phyloP scores from a whole-genome alignment of 2,113 vertebrate species.

The Seriola quinqueradiata region DNA sequence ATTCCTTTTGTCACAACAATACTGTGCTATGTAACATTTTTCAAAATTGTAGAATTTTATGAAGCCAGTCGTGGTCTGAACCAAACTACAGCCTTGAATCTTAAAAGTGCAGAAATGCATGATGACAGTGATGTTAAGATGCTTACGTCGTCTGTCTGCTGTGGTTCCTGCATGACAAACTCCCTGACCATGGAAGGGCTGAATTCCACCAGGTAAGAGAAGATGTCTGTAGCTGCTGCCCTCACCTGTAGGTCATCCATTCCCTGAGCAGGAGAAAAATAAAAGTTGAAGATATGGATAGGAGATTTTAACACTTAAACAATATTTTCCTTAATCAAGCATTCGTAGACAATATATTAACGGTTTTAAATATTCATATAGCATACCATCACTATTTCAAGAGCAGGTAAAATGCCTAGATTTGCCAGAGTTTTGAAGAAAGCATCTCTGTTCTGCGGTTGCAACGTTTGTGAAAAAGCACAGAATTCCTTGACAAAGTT shows the following conservation, averaged over 20 bases:
- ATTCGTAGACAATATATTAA: neutral
- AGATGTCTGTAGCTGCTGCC: constrained; percentile 98
- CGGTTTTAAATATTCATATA: neutral
- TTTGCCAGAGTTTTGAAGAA: constrained; percentile 99
- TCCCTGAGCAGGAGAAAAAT: constrained; percentile 82
- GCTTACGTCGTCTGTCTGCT: constrained; percentile 98
- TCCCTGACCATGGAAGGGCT: constrained; percentile 99
- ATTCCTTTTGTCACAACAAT: too few relatives aligned
- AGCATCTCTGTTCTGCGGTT: constrained; percentile 97
- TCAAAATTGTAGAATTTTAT: too few relatives aligned
- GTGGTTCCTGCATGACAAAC: constrained; percentile 99
- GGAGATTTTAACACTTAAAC: neutral
- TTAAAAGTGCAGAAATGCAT: neutral
- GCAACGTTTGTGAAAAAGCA: constrained; percentile 98
- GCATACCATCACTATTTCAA: constrained; percentile 98
- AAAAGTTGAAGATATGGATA: neutral
- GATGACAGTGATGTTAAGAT: neutral
- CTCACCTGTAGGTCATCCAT: constrained; percentile 99
- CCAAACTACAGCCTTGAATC: neutral
- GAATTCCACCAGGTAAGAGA: constrained; percentile 99
- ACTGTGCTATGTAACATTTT: too few relatives aligned
- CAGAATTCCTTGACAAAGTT: constrained; percentile 99
- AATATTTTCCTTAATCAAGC: neutral
- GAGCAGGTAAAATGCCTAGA: constrained; percentile 95
- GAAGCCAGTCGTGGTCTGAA: neutral